Evolutionary conservation across 2,888 invertebrate genomes (phyloP).

Genomic region (Apodemia zela): DNA sequence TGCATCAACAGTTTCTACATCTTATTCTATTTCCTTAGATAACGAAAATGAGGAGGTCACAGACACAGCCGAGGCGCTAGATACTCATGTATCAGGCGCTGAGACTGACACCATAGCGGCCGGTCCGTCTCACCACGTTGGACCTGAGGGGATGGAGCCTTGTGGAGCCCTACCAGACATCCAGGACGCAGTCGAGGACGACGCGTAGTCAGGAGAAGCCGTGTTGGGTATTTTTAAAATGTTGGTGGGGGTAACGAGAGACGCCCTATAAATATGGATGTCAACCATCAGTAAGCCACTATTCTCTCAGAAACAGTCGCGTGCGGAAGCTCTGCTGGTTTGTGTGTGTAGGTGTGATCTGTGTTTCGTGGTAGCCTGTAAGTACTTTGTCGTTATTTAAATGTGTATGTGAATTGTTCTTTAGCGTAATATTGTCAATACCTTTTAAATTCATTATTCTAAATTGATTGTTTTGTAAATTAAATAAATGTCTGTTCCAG

Average conservation of each 20-base stretch:
- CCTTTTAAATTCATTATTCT: too few species aligned
- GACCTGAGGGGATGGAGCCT: not conserved
- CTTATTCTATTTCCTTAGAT: not conserved
- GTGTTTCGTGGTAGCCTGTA: too few species aligned
- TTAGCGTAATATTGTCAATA: too few species aligned
- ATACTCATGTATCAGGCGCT: not conserved
- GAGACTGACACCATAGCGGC: not conserved
- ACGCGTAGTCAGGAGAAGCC: conserved; percentile 23
- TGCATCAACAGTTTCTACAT: not conserved
- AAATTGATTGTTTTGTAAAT: too few species aligned
- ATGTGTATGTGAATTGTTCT: too few species aligned
- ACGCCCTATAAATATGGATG: too few species aligned
- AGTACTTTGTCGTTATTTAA: too few species aligned
- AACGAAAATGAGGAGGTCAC: not conserved
- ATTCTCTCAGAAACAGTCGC: too few species aligned
- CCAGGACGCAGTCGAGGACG: conserved; percentile 17
- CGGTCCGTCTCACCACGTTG: not conserved
- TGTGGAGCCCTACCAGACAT: conserved; percentile 2
- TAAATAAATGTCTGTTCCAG: too few species aligned
- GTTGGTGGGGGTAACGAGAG: too few species aligned
- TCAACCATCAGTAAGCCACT: too few species aligned
- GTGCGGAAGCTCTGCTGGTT: too few species aligned
- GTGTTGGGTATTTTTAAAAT: conserved; percentile 14
- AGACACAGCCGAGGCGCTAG: not conserved
- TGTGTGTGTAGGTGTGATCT: not conserved